Conservation (phyloP, 2,113 vertebrate genomes). For the Chaetorhynchus papuensis region DNA sequence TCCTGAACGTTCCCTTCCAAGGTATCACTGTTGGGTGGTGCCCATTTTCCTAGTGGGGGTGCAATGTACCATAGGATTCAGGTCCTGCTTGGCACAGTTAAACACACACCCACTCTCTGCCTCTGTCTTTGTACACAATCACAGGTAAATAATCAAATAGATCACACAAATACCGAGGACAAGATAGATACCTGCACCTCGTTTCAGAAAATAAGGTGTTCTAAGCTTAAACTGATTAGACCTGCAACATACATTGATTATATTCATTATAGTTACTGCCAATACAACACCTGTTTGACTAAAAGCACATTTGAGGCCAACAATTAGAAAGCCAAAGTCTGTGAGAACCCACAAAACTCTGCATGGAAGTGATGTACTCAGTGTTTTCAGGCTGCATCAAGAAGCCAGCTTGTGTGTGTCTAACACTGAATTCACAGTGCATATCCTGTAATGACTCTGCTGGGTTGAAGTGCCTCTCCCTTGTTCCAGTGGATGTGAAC, state of each 20-base stretch:
- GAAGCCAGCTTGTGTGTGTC: not conserved
- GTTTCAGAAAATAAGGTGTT: not conserved
- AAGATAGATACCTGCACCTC: not conserved
- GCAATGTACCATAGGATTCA: not conserved
- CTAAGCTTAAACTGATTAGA: not conserved
- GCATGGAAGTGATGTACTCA: not conserved
- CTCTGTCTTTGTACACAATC: not conserved
- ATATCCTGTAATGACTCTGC: rapidly evolving
- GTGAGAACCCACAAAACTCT: not conserved
- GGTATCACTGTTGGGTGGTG: not conserved
- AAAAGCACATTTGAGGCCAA: not conserved
- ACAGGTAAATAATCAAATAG: not conserved
- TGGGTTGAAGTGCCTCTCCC: not conserved
- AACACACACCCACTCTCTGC: too few species aligned
- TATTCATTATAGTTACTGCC: not conserved
- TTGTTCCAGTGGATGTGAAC: not conserved
- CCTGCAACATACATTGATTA: not conserved
- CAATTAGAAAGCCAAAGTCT: not conserved
- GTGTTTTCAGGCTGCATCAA: not conserved
- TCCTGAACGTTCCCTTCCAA: not conserved
- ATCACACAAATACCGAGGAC: not conserved
- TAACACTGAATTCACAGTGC: not conserved
- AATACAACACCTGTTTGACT: not conserved
- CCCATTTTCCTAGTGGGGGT: not conserved
- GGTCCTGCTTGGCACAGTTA: not conserved